Percentiles rank a stretch among this genome's conserved stretches.
phyloP scores from a whole-genome alignment of 2,888 invertebrate species.

The Slavum lentiscoides region DNA sequence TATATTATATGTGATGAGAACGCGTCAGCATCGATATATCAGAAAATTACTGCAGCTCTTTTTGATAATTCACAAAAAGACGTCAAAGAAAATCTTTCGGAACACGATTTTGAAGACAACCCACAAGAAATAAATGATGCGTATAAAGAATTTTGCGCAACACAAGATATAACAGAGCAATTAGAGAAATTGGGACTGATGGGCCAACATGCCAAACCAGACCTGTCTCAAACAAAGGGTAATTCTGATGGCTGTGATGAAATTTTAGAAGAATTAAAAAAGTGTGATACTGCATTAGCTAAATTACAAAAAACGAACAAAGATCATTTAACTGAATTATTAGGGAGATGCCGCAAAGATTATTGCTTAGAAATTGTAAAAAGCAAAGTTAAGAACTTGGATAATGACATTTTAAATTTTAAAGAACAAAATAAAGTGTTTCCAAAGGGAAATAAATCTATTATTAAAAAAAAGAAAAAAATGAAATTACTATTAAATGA shows the following conservation, averaged over 20 bases:
- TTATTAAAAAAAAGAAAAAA: background rate
- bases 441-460: background rate
- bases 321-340: constrained; percentile 69
- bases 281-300: constrained; percentile 80
- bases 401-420: constrained; percentile 65
- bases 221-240: background rate
- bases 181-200: constrained; percentile 13
- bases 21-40: constrained; percentile 79
- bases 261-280: constrained; percentile 82
- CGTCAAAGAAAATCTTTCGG: constrained; percentile 23
- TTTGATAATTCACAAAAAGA: constrained; percentile 72
- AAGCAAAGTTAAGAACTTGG: constrained; percentile 73
- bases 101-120: background rate
- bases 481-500: background rate
- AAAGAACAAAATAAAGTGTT: background rate
- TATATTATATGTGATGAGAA: constrained; percentile 52
- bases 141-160: background rate
- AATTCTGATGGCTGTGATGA: constrained; percentile 73
- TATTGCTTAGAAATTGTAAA: constrained; percentile 76
- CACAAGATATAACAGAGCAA: constrained; percentile 21
- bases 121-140: background rate
- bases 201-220: background rate
- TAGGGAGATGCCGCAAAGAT: constrained; percentile 75
- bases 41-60: constrained; percentile 83
- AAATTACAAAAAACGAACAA: constrained; percentile 80